Evolutionary conservation across 2,888 invertebrate genomes (phyloP), one percentile per base, ranked within the genome.

Genomic region (Thyatira batis): DNA sequence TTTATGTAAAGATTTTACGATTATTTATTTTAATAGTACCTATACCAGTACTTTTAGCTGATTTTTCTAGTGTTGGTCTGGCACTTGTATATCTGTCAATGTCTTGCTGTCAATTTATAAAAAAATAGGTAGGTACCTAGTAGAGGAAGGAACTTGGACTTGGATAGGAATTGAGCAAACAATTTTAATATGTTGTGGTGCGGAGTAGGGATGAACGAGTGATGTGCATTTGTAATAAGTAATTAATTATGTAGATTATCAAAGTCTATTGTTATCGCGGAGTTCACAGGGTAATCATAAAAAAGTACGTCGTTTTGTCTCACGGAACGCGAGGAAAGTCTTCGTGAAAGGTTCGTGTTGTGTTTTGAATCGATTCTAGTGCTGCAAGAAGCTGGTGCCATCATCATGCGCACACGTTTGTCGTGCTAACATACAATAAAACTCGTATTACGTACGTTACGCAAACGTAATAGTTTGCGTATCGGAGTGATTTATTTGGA

Each of bases 281-380:
- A 77, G 80, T 85, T 84, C 82, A 79, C 85, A 83, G 75, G 80
- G 76, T 77, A 82, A 83, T 79, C 73, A 72, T 84, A 85, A 86
- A 85, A 87, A 85, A 13, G 77, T 79, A 68, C 61, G 11, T 70
- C 58, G 60, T 53, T 56, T 63, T 68, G 82, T 90, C 90, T 82
- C 90, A 90, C 85, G 85, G 76, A 80, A 74, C 68, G 67, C 69
- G 72, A 89, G 82, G 90, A 91, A 90, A 90, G 90, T 89, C 77
- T 57, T 57, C 69, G 80, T 76, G 78, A 79, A 78, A 80, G 75
- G 76, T 77, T 74, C 69, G 65, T 64, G 58, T 69, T 61, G 71
- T 72, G 74, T 64, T 61, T 60, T 73, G 76, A 73, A 69, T 71
- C 9, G 20, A 27, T 27, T 28, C 21, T 20, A 48, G 48, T 17